Percentiles rank a stretch among this genome's conserved stretches.
Evolutionary conservation across 2,888 invertebrate genomes (phyloP).

Genomic region (Drosophila robusta): DNA sequence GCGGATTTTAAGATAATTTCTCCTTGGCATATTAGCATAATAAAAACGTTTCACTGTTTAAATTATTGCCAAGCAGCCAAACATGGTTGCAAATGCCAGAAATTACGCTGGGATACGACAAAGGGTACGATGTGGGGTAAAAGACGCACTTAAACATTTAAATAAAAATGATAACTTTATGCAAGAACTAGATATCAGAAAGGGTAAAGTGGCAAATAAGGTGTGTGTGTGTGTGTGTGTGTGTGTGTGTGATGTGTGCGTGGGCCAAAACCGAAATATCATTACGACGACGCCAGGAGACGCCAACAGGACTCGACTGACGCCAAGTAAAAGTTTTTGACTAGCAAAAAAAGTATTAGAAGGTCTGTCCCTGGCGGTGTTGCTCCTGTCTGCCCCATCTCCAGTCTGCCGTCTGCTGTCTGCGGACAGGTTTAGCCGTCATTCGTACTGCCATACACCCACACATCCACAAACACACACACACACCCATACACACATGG

Average conservation of each 20-base stretch:
- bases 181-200: slow-evolving; percentile 45
- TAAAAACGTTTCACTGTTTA: slow-evolving; percentile 64
- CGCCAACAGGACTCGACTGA: slow-evolving; percentile 65
- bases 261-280: slow-evolving; percentile 70
- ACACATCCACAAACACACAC: slow-evolving; percentile 21
- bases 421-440: slow-evolving; percentile 71
- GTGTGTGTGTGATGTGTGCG: slow-evolving; percentile 11
- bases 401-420: slow-evolving; percentile 50
- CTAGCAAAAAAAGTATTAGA: slow-evolving; percentile 62
- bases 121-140: slow-evolving; percentile 4
- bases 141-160: slow-evolving; percentile 76
- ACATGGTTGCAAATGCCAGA: slow-evolving; percentile 24
- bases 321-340: slow-evolving; percentile 82
- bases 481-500: slow-evolving; percentile 28
- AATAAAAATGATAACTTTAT: slow-evolving; percentile 82
- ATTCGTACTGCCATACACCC: slow-evolving; percentile 35
- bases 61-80: slow-evolving; percentile 34
- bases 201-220: slow-evolving; percentile 57
- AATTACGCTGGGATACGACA: slow-evolving; percentile 11
- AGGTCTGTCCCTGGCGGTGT: slow-evolving; percentile 44
- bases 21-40: slow-evolving; percentile 66
- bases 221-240: slow-evolving; percentile 9
- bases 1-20: slow-evolving; percentile 53
- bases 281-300: slow-evolving; percentile 66
- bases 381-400: slow-evolving; percentile 40